These are phyloP conservation scores for Gila robusta DNA, from an alignment of 2,797 vertebrate genomes.

Conservation along the genomic window DNA sequence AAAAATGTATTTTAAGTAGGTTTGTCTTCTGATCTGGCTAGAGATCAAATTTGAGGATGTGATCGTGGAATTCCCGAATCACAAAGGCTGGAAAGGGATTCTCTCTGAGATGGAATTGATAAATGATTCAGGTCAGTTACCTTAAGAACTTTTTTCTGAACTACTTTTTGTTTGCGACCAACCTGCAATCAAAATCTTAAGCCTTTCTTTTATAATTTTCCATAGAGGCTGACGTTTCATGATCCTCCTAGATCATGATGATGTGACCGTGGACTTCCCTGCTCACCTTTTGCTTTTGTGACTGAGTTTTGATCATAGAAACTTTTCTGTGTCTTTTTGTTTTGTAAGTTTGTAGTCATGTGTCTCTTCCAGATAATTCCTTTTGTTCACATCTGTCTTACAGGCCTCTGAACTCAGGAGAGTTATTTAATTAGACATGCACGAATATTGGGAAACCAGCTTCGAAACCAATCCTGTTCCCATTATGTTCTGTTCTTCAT, in stretches of 20 bases:
- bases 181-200: neutral
- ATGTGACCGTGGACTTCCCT: neutral
- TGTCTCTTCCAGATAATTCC: neutral
- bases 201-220: neutral
- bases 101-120: slow-evolving; percentile 7
- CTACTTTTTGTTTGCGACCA: neutral
- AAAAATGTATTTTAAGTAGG: neutral
- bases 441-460: neutral
- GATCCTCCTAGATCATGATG: neutral
- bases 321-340: neutral
- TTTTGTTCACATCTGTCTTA: neutral
- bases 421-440: neutral
- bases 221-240: neutral
- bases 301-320: neutral
- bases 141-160: neutral
- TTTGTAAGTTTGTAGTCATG: too few relatives aligned
- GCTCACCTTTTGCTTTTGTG: neutral
- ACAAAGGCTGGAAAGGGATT: slow-evolving; percentile 25
- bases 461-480: neutral
- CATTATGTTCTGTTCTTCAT: neutral
- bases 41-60: slow-evolving; percentile 17
- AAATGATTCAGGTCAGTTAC: neutral
- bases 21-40: neutral
- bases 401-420: neutral
- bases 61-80: slow-evolving; percentile 2